Evolutionary conservation across 2,113 vertebrate species (phyloP).

Genomic region (Pampusana beccarii): DNA sequence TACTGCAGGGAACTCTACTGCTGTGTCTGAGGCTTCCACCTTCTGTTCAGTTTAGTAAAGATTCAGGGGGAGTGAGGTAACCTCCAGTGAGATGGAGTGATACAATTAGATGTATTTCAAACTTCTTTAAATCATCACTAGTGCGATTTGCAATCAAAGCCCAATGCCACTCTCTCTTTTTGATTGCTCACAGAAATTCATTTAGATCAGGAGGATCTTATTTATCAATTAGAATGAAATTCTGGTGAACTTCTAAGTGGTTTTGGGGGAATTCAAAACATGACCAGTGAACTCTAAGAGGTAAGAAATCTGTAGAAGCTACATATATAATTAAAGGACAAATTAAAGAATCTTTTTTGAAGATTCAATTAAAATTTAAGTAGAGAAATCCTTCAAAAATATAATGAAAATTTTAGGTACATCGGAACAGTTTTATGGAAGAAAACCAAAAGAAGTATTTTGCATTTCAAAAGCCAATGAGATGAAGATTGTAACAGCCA

Average conservation of each 20-base stretch:
- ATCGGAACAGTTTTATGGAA: background rate
- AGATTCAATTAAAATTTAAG: constrained; percentile 15
- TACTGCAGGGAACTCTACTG: background rate
- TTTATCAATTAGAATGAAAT: background rate
- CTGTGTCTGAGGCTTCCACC: background rate
- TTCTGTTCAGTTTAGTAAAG: background rate
- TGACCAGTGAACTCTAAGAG: background rate
- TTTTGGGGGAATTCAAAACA: background rate
- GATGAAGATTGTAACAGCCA: background rate
- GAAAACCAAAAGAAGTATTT: background rate
- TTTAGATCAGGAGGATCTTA: background rate
- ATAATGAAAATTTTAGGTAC: background rate
- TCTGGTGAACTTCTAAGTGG: background rate
- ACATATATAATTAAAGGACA: background rate
- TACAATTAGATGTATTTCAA: background rate
- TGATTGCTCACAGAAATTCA: background rate
- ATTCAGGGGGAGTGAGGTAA: background rate
- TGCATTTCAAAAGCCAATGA: constrained; percentile 16
- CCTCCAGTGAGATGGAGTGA: background rate
- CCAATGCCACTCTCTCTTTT: background rate
- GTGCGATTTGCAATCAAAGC: background rate
- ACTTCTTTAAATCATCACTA: background rate
- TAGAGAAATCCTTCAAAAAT: background rate
- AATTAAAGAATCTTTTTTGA: background rate
- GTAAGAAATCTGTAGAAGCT: background rate